Evolutionary conservation across 2,888 invertebrate genomes (phyloP).

Genomic region (Ellobium chinense): DNA sequence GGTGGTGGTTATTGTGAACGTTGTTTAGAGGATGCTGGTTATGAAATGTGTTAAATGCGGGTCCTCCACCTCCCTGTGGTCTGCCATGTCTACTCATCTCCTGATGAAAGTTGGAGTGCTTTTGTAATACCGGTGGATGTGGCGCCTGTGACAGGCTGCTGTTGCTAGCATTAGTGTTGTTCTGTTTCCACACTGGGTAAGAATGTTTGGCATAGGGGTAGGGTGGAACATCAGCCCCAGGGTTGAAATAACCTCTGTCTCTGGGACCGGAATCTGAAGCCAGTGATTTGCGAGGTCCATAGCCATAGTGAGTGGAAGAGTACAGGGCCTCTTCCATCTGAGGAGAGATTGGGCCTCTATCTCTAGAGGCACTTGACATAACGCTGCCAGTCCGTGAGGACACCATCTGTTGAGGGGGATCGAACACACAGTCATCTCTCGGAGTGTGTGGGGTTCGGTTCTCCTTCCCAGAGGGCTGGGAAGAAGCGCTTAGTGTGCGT

Average conservation of each 20-base stretch:
- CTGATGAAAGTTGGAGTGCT: neutral
- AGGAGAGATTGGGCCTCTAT: slow-evolving; percentile 34
- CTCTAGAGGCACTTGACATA: neutral
- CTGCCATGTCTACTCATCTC: neutral
- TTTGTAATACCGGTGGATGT: neutral
- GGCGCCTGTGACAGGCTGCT: neutral
- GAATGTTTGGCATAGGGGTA: slow-evolving; percentile 15
- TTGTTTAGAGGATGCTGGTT: slow-evolving; percentile 21
- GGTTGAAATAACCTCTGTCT: slow-evolving; percentile 13
- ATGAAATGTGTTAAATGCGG: slow-evolving; percentile 17
- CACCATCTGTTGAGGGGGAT: neutral
- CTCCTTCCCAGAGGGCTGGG: slow-evolving; percentile 29
- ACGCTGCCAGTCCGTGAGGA: slow-evolving; percentile 8
- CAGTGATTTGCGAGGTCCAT: neutral
- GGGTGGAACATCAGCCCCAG: neutral
- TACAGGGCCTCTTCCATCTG: slow-evolving; percentile 21
- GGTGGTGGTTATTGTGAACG: slow-evolving; percentile 5
- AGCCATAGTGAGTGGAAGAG: slow-evolving; percentile 4
- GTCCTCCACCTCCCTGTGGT: neutral
- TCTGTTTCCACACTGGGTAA: slow-evolving; percentile 24
- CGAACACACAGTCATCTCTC: neutral
- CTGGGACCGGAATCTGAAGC: neutral
- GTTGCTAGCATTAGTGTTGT: neutral
- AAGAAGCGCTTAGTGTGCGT: neutral
- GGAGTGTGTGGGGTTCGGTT: slow-evolving; percentile 23